These are phyloP conservation scores for Himantopus leucocephalus DNA, from an alignment of 2,113 vertebrate genomes.

Conservation along the genomic window DNA sequence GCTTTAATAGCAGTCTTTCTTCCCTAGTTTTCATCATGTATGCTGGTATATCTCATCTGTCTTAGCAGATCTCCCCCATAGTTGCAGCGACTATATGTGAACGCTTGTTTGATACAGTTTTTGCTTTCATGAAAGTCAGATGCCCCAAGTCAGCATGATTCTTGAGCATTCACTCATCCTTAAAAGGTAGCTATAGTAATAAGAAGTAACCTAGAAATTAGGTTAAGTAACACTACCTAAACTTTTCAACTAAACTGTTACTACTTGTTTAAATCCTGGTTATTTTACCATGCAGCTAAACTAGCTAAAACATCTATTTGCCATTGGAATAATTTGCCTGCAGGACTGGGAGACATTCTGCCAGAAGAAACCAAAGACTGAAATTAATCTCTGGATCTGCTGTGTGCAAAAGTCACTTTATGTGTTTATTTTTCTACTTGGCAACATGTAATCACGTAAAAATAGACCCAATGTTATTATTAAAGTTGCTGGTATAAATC, in stretches of 20 bases:
- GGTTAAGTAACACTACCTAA: background rate
- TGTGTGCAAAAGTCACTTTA: background rate
- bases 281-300: background rate
- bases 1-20: background rate
- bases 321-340: background rate
- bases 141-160: background rate
- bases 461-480: background rate
- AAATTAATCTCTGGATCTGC: background rate
- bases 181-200: background rate
- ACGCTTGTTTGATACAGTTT: background rate
- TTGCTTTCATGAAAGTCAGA: background rate
- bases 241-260: background rate
- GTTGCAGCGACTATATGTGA: background rate
- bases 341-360: background rate
- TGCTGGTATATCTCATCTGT: background rate
- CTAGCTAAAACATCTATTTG: background rate
- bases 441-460: background rate
- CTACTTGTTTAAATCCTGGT: background rate
- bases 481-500: background rate
- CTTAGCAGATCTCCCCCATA: background rate
- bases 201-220: background rate
- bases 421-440: background rate
- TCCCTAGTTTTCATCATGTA: background rate
- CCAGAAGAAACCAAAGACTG: background rate
- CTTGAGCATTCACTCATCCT: background rate